These are phyloP conservation scores for Drosophila rufa DNA, from an alignment of 1,140 invertebrate species.

Conservation along the genomic window DNA sequence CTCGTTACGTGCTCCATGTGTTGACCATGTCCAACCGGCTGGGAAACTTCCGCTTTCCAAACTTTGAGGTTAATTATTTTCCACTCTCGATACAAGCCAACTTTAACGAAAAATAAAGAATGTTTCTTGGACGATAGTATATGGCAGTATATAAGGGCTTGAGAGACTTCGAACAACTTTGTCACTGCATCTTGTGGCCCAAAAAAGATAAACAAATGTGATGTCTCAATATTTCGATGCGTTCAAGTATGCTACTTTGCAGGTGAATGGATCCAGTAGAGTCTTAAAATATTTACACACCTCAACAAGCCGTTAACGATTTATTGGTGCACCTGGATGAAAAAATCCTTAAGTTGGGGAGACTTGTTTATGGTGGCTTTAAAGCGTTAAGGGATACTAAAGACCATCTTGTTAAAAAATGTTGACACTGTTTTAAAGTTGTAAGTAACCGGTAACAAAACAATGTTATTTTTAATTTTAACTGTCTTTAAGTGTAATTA, in stretches of 20 bases:
- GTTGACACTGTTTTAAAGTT: no score
- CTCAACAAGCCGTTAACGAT: constrained; percentile 15
- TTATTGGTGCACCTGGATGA: constrained; percentile 6
- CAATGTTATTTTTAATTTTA: no score
- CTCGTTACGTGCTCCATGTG: constrained; percentile 81
- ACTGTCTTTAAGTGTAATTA: no score
- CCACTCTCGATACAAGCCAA: constrained; percentile 66
- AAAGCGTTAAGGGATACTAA: neutral
- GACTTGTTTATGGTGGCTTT: neutral
- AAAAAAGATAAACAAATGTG: constrained; percentile 26
- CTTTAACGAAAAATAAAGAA: constrained; percentile 39
- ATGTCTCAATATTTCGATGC: constrained; percentile 13
- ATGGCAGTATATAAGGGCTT: neutral
- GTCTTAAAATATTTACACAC: constrained; percentile 40
- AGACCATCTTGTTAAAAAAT: no score
- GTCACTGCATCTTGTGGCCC: neutral
- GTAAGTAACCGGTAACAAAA: no score
- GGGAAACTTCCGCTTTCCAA: constrained; percentile 66
- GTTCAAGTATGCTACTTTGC: constrained; percentile 17
- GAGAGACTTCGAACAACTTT: constrained; percentile 16
- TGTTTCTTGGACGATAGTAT: constrained; percentile 12
- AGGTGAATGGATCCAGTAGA: constrained; percentile 13
- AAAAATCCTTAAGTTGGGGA: neutral
- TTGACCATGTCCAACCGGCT: constrained; percentile 55
- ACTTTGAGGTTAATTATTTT: constrained; percentile 83